phyloP scores from a whole-genome alignment of 2,888 invertebrate species.

The Empis livida region DNA sequence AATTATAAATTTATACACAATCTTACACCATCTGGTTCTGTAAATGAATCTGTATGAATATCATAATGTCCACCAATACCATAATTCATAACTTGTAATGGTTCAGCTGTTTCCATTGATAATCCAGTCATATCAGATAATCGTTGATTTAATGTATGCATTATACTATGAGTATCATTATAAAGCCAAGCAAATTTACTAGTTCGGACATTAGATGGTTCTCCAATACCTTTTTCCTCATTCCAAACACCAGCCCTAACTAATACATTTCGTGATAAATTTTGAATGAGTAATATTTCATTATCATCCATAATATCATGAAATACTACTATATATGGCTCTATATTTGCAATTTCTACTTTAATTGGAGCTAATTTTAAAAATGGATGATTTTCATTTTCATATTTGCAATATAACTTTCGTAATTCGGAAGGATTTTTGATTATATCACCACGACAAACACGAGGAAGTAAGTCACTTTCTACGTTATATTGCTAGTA shows the following conservation, averaged over 20 bases:
- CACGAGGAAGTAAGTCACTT: not conserved
- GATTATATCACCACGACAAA: constrained; percentile 60
- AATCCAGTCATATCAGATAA: constrained; percentile 27
- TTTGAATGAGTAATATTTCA: constrained; percentile 22
- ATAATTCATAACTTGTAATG: constrained; percentile 29
- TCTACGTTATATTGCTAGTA: too few species aligned
- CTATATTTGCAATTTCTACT: constrained; percentile 22
- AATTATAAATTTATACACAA: not conserved
- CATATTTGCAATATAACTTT: constrained; percentile 1
- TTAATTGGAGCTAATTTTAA: constrained; percentile 26
- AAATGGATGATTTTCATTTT: constrained; percentile 14
- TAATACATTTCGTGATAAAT: constrained; percentile 18
- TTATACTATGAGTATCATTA: constrained; percentile 15
- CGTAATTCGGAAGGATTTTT: constrained; percentile 36
- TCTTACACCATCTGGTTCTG: constrained; percentile 10
- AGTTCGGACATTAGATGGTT: constrained; percentile 19
- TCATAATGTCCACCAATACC: constrained; percentile 29
- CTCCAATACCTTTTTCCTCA: constrained; percentile 2
- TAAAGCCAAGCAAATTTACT: constrained; percentile 27
- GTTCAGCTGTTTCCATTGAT: constrained; percentile 20
- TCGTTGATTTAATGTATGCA: constrained; percentile 18
- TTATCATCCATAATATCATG: constrained; percentile 22
- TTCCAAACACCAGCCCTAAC: constrained; percentile 23
- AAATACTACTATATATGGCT: constrained; percentile 26
- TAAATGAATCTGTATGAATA: constrained; percentile 26